phyloP scores from a whole-genome alignment of 2,797 vertebrate genomes.

The Bucorvus abyssinicus region DNA sequence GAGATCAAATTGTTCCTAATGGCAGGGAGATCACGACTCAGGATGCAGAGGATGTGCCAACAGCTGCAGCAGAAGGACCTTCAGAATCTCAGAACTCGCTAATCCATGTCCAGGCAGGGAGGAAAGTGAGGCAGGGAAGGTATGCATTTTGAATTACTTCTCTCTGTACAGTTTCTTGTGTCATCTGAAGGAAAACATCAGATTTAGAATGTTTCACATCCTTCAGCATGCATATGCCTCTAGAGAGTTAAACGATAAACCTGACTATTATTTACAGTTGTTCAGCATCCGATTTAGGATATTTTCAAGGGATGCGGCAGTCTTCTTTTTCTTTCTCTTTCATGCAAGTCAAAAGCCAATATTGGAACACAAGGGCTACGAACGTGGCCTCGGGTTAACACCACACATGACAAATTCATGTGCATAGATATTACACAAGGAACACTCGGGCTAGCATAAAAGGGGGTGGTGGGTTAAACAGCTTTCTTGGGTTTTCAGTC shows the following conservation, averaged over 20 bases:
- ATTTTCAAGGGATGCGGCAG: background rate
- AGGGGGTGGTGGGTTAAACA: background rate
- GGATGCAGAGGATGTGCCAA: background rate
- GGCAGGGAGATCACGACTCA: background rate
- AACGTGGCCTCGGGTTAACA: slow-evolving; percentile 1
- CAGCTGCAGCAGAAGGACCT: background rate
- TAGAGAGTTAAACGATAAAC: background rate
- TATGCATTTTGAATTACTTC: background rate
- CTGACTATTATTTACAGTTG: slow-evolving; percentile 19
- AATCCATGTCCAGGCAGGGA: background rate
- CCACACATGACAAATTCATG: background rate
- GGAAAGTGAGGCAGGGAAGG: background rate
- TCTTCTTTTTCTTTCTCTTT: background rate
- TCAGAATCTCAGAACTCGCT: background rate
- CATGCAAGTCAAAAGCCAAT: slow-evolving; percentile 7
- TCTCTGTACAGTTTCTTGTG: background rate
- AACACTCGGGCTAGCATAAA: background rate
- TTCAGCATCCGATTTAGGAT: background rate
- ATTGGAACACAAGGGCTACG: background rate
- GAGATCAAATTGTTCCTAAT: background rate
- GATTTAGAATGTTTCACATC: background rate
- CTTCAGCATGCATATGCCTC: background rate
- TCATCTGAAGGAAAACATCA: background rate
- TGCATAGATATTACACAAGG: background rate
- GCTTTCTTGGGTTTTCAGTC: background rate